Conservation (phyloP, 2,797 vertebrate species). For the Trematomus bernacchii region DNA sequence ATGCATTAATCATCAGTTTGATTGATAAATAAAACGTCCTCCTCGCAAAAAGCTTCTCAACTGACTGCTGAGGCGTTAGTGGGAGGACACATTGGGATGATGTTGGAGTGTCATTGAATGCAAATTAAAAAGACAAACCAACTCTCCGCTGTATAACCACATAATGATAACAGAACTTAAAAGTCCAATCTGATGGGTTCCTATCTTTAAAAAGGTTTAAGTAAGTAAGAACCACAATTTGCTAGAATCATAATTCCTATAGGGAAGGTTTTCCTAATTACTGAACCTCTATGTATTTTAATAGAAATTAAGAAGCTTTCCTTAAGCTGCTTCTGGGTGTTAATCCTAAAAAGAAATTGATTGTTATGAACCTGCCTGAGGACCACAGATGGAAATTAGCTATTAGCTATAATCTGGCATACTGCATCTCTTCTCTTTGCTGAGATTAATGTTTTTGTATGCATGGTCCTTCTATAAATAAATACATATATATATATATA, state of each 20-base stretch:
- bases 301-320: background rate
- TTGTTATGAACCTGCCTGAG: too few relatives aligned
- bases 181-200: background rate
- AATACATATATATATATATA: too few relatives aligned
- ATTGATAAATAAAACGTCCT: slow-evolving; percentile 10
- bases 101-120: background rate
- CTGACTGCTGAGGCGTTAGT: background rate
- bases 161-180: background rate
- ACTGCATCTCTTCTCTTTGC: too few relatives aligned
- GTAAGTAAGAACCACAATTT: background rate
- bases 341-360: too few relatives aligned
- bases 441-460: too few relatives aligned
- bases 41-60: background rate
- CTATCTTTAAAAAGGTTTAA: background rate
- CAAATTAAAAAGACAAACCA: background rate
- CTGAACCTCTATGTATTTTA: background rate
- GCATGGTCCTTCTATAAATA: too few relatives aligned
- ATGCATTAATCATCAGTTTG: slow-evolving; percentile 21
- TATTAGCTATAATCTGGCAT: too few relatives aligned
- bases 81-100: too few relatives aligned
- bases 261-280: background rate
- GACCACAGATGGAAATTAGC: too few relatives aligned
- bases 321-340: background rate
- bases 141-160: background rate
- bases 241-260: background rate